These are phyloP conservation scores for Lordiphosa stackelbergi DNA, from an alignment of 1,140 invertebrate genomes.

Conservation along the genomic window DNA sequence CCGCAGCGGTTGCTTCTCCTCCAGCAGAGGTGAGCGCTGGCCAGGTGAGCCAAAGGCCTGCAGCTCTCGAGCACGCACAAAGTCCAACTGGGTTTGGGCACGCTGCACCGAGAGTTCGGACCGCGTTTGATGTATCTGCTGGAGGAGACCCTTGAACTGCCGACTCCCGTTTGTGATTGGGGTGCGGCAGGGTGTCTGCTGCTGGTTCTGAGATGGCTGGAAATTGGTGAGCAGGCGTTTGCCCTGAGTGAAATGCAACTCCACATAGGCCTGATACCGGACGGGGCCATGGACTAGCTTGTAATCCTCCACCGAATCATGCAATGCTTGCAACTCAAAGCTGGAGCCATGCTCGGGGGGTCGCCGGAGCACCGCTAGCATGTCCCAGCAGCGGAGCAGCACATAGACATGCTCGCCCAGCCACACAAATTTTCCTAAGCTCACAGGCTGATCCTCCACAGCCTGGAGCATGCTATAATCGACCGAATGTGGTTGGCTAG, in stretches of 20 bases:
- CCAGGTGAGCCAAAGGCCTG: slow-evolving; percentile 35
- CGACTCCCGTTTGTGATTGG: neutral
- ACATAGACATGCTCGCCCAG: slow-evolving; percentile 37
- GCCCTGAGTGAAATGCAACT: slow-evolving; percentile 40
- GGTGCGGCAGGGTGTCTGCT: neutral
- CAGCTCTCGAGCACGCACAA: slow-evolving; percentile 21
- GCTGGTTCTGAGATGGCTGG: slow-evolving; percentile 7
- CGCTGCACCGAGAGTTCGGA: slow-evolving; percentile 39
- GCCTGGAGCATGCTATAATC: slow-evolving; percentile 40
- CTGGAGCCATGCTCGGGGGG: slow-evolving; percentile 24
- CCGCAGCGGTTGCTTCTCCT: slow-evolving; percentile 51
- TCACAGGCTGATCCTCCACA: slow-evolving; percentile 34
- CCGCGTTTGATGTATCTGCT: slow-evolving; percentile 32
- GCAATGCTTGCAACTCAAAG: slow-evolving; percentile 37
- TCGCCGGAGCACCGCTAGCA: slow-evolving; percentile 36
- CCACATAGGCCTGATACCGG: slow-evolving; percentile 46
- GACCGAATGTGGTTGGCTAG: neutral
- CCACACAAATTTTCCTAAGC: slow-evolving; percentile 50
- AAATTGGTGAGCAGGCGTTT: slow-evolving; percentile 45
- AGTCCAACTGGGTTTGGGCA: slow-evolving; percentile 40
- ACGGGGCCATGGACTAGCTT: slow-evolving; percentile 32
- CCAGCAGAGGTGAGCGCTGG: slow-evolving; percentile 43
- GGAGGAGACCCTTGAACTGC: slow-evolving; percentile 33
- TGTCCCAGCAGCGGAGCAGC: slow-evolving; percentile 46
- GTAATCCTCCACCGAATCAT: slow-evolving; percentile 23